Evolutionary conservation across 2,113 vertebrate species (phyloP).

Genomic region (Myodes glareolus): DNA sequence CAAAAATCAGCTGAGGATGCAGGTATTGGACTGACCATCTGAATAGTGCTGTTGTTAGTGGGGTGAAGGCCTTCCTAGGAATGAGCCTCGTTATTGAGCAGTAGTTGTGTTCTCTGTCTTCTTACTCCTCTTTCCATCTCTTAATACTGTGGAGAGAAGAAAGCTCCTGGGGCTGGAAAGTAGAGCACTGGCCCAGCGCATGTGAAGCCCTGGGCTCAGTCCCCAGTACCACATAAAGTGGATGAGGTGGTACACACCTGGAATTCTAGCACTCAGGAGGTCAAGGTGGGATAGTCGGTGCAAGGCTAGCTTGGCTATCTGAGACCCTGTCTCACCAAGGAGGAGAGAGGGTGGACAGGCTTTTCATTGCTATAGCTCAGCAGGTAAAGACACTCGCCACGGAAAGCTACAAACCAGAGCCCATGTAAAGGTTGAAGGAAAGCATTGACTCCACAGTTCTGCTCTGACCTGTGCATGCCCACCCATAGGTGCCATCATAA

Average conservation of each 20-base stretch:
- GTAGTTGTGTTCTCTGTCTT: neutral
- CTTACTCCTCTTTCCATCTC: neutral
- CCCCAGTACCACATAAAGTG: neutral
- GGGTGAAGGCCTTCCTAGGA: neutral
- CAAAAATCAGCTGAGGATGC: conserved; percentile 97
- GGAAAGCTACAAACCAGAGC: neutral
- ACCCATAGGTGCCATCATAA: neutral
- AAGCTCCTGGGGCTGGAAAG: neutral
- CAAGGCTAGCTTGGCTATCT: neutral
- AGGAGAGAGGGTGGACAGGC: neutral
- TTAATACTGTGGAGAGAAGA: neutral
- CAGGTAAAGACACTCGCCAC: neutral
- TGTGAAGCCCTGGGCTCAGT: neutral
- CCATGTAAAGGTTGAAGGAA: neutral
- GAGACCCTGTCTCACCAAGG: neutral
- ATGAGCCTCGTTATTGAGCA: neutral
- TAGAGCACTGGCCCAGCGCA: neutral
- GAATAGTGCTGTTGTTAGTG: neutral
- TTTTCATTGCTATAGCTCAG: no score
- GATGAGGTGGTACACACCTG: neutral
- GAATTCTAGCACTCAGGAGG: neutral
- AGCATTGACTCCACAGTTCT: no score
- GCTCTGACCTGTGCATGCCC: neutral
- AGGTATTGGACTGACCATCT: conserved; percentile 84
- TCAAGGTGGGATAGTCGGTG: neutral